Percentiles rank a stretch among this genome's conserved stretches.
phyloP scores from a whole-genome alignment of 30 jellyfish, hydroid and myxozoan species.

The Calvadosia cruxmelitensis region DNA sequence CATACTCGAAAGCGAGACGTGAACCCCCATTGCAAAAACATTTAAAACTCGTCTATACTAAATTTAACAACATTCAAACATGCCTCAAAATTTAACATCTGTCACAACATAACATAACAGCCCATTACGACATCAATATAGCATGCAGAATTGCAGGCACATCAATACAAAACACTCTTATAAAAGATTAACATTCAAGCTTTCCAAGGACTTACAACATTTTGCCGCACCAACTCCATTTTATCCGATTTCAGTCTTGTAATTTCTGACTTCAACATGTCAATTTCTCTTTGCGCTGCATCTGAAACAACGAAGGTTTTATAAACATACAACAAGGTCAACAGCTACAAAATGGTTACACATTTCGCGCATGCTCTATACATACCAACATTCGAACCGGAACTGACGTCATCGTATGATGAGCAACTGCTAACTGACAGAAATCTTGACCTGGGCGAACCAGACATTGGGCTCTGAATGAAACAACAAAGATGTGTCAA shows the following conservation, averaged over 20 bases:
- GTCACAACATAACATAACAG: too few relatives aligned
- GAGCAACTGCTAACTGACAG: constrained; percentile 65
- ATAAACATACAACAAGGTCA: background rate
- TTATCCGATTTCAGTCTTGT: constrained; percentile 59
- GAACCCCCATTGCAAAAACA: too few relatives aligned
- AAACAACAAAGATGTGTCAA: too few relatives aligned
- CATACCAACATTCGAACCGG: constrained; percentile 60
- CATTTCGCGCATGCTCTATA: background rate
- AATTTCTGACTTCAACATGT: constrained; percentile 54
- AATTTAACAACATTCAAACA: too few relatives aligned
- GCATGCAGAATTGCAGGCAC: too few relatives aligned
- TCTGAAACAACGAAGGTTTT: constrained; percentile 8
- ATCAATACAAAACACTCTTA: too few relatives aligned
- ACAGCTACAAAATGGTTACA: background rate
- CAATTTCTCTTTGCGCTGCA: constrained; percentile 65
- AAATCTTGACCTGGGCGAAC: background rate
- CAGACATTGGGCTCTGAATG: background rate
- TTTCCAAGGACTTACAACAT: constrained; percentile 38
- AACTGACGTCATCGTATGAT: constrained; percentile 45
- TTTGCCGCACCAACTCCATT: constrained; percentile 75
- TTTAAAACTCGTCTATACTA: too few relatives aligned
- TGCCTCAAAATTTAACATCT: too few relatives aligned
- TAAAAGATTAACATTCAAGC: too few relatives aligned
- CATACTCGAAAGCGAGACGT: too few relatives aligned
- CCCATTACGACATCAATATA: too few relatives aligned